These are phyloP conservation scores for Anomalospiza imberbis DNA, from an alignment of 2,797 vertebrate genomes.

Conservation along the genomic window DNA sequence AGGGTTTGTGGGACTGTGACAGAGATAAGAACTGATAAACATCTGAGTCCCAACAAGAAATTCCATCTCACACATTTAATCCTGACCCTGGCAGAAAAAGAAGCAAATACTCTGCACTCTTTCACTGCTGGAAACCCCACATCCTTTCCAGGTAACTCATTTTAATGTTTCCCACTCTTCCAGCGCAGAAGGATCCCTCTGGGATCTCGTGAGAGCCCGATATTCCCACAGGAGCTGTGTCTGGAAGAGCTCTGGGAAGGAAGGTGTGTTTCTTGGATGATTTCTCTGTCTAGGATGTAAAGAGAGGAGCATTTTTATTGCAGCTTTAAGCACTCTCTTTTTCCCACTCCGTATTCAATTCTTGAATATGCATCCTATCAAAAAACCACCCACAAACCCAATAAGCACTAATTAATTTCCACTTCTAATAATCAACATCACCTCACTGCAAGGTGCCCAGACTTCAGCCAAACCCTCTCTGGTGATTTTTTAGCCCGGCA, in stretches of 20 bases:
- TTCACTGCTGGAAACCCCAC: neutral
- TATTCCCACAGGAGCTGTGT: neutral
- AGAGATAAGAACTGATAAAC: neutral
- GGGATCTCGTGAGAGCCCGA: neutral
- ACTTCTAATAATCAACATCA: no score
- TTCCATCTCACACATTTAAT: neutral
- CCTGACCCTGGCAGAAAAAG: neutral
- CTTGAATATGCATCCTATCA: neutral
- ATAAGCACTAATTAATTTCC: neutral
- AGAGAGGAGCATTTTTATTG: neutral
- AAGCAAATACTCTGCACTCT: neutral
- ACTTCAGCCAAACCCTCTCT: neutral
- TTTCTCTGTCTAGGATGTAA: neutral
- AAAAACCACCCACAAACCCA: neutral
- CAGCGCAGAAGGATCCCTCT: neutral
- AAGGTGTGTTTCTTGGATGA: neutral
- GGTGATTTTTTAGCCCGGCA: neutral
- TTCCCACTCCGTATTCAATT: neutral
- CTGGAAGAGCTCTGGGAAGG: neutral
- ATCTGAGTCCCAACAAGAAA: neutral
- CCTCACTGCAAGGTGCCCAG: neutral
- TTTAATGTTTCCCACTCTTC: neutral
- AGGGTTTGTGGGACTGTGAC: no score
- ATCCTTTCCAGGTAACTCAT: neutral
- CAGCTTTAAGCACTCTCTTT: neutral